Evolutionary conservation across 2,113 vertebrate species (phyloP), one percentile per base, ranked within the genome.

Genomic region (Atractosteus spatula): DNA sequence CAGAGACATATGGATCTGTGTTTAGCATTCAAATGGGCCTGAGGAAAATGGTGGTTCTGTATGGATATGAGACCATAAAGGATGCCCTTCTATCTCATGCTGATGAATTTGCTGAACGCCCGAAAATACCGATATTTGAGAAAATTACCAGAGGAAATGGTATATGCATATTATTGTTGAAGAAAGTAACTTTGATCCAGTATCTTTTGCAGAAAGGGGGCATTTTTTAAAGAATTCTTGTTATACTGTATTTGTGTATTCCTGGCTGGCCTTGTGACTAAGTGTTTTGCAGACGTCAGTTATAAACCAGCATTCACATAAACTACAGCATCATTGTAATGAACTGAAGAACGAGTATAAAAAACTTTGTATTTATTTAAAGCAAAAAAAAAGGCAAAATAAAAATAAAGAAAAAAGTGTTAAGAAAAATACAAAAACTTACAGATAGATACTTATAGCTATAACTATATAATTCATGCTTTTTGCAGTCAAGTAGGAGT

Each of bases 41-140:
- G 45, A 69, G 71, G 51, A 83, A 85, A 13, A 42, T 83, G 0
- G 85, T 88, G 10, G 87, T 89, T 16, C 74, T 91, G 57, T 74
- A 84, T 69, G 84, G 89, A 12, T 91, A 90, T 0, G 74, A 92
- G 56, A 83, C 76, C 0, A 81, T 91, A 51, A 91, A 89, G 56
- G 89, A 89, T 71, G 89, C 88, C 73, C 86, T 91, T 0, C 55
- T 91, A 54, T 84, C 82, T 64, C 55, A 86, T 3, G 84, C 81
- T 68, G 83, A 89, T 59, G 82, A 85, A 0, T 91, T 92, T 86
- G 66, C 78, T 56, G 87, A 80, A 72, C 68, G 85, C 70, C 74
- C 83, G 16, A 70, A 74, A 57, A 57, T 89, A 16, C 82, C 82
- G 29, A 0, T 89, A 51, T 85, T 87, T 78, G 72, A 90, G 68